These are phyloP conservation scores for Xanthorhoe spadicearia DNA, from an alignment of 2,888 invertebrate genomes.

Conservation along the genomic window DNA sequence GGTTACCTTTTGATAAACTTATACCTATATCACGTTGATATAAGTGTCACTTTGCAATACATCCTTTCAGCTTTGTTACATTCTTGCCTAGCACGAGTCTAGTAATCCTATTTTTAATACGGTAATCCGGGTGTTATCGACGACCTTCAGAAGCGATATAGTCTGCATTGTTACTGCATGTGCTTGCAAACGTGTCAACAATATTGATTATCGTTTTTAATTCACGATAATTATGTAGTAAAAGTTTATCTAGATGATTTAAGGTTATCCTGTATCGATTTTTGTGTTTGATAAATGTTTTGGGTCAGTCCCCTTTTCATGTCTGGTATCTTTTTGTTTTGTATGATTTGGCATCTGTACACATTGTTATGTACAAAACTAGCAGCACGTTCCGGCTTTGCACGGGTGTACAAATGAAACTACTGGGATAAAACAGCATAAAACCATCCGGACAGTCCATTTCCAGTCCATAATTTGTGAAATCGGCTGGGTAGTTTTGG, in stretches of 20 bases:
- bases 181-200: constrained; percentile 29
- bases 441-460: no score
- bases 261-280: constrained; percentile 2
- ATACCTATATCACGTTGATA: neutral
- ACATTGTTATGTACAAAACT: neutral
- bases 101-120: constrained; percentile 30
- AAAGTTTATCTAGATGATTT: constrained; percentile 18
- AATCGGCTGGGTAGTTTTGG: no score
- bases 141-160: constrained; percentile 35
- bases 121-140: constrained; percentile 36
- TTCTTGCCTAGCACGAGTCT: neutral
- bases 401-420: no score
- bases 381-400: no score
- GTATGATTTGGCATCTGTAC: neutral
- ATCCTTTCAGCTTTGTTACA: neutral
- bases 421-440: no score
- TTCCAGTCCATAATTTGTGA: no score
- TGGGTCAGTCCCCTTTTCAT: neutral
- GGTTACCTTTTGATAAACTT: neutral
- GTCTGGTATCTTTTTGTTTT: neutral
- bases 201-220: constrained; percentile 13
- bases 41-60: neutral
- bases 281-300: neutral
- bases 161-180: constrained; percentile 41
- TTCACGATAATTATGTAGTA: constrained; percentile 18